phyloP scores from a whole-genome alignment of 2,888 invertebrate genomes.

The Sinopyrophorus schimmeli region DNA sequence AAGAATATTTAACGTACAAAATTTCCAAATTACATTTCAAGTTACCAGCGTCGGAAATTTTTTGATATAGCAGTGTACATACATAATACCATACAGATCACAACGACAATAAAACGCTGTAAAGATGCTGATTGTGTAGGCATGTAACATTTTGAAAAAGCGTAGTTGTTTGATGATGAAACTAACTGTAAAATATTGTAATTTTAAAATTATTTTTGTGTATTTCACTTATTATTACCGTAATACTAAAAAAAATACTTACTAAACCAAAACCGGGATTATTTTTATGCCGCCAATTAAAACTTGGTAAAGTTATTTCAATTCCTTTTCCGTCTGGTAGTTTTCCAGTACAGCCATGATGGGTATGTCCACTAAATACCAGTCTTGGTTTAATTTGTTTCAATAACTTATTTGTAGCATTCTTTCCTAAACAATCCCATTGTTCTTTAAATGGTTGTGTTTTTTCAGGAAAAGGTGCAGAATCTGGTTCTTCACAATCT shows the following conservation, averaged over 20 bases:
- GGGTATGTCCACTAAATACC: conserved; percentile 89
- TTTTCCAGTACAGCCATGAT: conserved; percentile 78
- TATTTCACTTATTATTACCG: not conserved
- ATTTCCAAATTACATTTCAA: too few relatives aligned
- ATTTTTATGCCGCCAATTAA: conserved; percentile 93
- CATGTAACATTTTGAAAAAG: conserved; percentile 76
- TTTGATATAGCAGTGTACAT: too few relatives aligned
- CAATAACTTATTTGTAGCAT: conserved; percentile 73
- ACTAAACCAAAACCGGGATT: conserved; percentile 92
- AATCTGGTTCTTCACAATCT: conserved; percentile 79
- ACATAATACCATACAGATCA: too few relatives aligned
- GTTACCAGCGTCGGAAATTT: too few relatives aligned
- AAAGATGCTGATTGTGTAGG: conserved; percentile 77
- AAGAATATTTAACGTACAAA: too few relatives aligned
- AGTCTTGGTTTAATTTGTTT: conserved; percentile 62
- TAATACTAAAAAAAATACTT: conserved; percentile 45
- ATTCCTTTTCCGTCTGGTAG: conserved; percentile 59
- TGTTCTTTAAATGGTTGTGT: conserved; percentile 74
- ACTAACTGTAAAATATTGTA: conserved; percentile 64
- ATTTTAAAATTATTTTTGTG: not conserved
- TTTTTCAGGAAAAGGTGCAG: conserved; percentile 72
- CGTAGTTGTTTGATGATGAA: conserved; percentile 72
- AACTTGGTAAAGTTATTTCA: conserved; percentile 89
- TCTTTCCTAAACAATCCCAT: conserved; percentile 89
- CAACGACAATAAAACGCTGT: too few relatives aligned